phyloP scores from a whole-genome alignment of 2,113 vertebrate species.

The Ictalurus punctatus region DNA sequence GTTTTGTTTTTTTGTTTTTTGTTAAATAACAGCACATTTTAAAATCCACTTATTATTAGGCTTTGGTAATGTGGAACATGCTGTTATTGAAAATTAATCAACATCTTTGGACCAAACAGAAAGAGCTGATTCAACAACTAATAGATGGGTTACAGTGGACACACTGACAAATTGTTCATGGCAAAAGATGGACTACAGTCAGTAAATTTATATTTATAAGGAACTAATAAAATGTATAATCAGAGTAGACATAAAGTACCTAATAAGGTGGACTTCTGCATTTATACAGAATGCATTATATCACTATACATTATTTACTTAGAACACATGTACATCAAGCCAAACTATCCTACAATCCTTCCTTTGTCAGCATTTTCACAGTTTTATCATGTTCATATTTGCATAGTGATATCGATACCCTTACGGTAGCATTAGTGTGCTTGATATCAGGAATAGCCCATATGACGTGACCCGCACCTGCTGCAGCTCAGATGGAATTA shows the following conservation, averaged over 20 bases:
- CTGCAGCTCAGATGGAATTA: conserved; percentile 59
- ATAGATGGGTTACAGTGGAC: background rate
- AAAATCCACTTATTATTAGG: background rate
- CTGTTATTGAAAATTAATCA: background rate
- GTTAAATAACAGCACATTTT: background rate
- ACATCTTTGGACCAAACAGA: background rate
- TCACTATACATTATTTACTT: background rate
- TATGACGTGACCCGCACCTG: conserved; percentile 52
- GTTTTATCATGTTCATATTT: conserved; percentile 19
- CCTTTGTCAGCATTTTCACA: conserved; percentile 3
- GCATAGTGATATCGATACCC: conserved; percentile 33
- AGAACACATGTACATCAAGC: background rate
- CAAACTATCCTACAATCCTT: background rate
- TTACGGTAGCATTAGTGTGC: conserved; percentile 18
- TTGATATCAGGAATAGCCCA: conserved; percentile 48
- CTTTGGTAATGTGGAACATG: background rate
- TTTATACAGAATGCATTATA: background rate
- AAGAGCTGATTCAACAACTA: background rate
- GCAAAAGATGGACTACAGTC: background rate
- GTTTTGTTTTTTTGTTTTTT: background rate
- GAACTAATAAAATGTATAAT: background rate
- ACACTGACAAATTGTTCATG: background rate
- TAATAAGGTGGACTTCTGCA: background rate
- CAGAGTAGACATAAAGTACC: background rate
- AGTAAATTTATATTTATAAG: background rate